Percentiles rank a stretch among this genome's conserved stretches.
Conservation (phyloP, 2,888 invertebrate species). For the Atrina japonica region DNA sequence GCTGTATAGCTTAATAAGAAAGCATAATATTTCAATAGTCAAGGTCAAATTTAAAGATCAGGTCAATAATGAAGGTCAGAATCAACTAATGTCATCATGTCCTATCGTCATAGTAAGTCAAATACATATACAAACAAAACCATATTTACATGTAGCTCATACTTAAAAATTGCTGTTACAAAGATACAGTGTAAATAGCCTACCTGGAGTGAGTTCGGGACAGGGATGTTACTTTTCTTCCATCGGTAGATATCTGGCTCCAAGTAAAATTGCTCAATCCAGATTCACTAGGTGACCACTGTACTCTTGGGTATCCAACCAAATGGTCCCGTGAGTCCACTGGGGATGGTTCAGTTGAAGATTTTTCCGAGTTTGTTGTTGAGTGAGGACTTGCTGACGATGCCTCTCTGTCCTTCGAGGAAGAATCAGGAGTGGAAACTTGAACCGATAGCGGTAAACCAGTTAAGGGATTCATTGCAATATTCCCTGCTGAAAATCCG, state of each 20-base stretch:
- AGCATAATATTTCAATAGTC: too few species aligned
- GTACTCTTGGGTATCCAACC: slow-evolving; percentile 65
- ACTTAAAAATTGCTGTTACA: too few species aligned
- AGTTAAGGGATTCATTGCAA: neutral
- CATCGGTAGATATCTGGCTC: slow-evolving; percentile 60
- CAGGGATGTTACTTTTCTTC: slow-evolving; percentile 73
- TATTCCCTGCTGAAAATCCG: neutral
- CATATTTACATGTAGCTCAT: too few species aligned
- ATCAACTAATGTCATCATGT: too few species aligned
- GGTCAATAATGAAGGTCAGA: neutral
- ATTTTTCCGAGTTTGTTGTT: slow-evolving; percentile 8
- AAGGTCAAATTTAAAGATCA: too few species aligned
- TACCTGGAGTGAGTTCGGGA: slow-evolving; percentile 79
- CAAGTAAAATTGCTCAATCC: slow-evolving; percentile 15
- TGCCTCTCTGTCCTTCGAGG: neutral
- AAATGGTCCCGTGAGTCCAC: slow-evolving; percentile 52
- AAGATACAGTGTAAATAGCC: too few species aligned
- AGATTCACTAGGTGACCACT: slow-evolving; percentile 58
- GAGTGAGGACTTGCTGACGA: slow-evolving; percentile 1
- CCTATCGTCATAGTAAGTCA: too few species aligned
- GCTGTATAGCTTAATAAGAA: too few species aligned
- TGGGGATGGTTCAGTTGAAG: slow-evolving; percentile 1
- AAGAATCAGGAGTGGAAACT: slow-evolving; percentile 5
- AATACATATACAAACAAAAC: too few species aligned
- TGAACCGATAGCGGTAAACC: slow-evolving; percentile 6